These are phyloP conservation scores for Rhagologus leucostigma DNA, from an alignment of 2,113 vertebrate genomes.

Conservation along the genomic window DNA sequence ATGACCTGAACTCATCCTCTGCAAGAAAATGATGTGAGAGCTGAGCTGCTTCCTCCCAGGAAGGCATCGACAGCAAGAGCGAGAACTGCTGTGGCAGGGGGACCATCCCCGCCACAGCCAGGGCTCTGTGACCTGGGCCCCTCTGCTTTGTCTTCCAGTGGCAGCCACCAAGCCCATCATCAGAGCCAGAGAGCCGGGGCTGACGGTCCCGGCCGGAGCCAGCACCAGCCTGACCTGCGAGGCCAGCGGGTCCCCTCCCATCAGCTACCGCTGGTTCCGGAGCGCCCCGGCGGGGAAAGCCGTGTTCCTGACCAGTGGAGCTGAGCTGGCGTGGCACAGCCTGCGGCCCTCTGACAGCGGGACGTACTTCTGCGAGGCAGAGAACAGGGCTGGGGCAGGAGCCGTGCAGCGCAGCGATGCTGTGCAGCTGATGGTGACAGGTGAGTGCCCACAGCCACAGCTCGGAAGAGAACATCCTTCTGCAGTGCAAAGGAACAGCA, in stretches of 20 bases:
- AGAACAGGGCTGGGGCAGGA: background rate
- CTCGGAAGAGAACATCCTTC: background rate
- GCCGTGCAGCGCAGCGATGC: background rate
- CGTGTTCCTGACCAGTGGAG: background rate
- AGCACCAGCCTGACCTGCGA: conserved; percentile 50
- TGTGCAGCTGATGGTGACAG: background rate
- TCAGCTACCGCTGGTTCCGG: conserved; percentile 64
- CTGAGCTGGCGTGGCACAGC: conserved; percentile 7
- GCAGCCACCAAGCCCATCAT: conserved; percentile 60
- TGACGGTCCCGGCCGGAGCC: background rate
- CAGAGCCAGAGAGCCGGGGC: background rate
- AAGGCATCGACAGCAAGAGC: background rate
- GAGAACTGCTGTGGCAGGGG: background rate
- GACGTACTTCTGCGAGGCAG: conserved; percentile 48
- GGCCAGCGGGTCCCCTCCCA: conserved; percentile 55
- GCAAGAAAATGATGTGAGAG: background rate
- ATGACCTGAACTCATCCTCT: too few species aligned
- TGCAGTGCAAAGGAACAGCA: rapidly evolving
- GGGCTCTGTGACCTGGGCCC: background rate
- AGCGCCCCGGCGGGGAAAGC: background rate
- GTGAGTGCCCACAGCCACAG: background rate
- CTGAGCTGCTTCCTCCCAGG: background rate
- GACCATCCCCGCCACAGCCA: background rate
- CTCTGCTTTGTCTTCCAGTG: conserved; percentile 25
- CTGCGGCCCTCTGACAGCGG: background rate